These are phyloP conservation scores for Leptinotarsa juncta DNA, from an alignment of 2,888 invertebrate species.

Conservation along the genomic window DNA sequence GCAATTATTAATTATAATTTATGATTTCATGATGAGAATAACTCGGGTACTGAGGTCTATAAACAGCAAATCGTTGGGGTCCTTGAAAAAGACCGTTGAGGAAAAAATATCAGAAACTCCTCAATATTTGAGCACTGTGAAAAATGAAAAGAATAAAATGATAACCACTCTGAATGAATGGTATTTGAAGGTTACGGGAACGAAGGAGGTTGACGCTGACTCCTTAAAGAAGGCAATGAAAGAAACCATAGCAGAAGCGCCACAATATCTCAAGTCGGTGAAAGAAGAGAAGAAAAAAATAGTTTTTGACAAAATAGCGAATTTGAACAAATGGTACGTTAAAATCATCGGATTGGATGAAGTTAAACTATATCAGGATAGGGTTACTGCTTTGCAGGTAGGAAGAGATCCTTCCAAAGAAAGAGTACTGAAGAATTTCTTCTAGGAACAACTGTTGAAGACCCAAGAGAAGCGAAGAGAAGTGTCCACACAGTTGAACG, in stretches of 20 bases:
- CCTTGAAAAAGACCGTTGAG: conserved; percentile 48
- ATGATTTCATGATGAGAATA: conserved; percentile 5
- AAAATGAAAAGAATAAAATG: conserved; percentile 55
- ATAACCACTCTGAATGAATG: conserved; percentile 69
- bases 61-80: conserved; percentile 33
- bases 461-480: conserved; percentile 76
- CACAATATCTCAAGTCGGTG: conserved; percentile 50
- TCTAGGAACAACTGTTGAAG: conserved; percentile 72
- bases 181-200: conserved; percentile 81
- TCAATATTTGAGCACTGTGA: conserved; percentile 50
- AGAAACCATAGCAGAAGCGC: conserved; percentile 48
- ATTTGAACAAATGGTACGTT: conserved; percentile 74
- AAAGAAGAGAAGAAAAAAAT: conserved; percentile 55
- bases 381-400: conserved; percentile 78
- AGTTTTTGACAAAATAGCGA: conserved; percentile 65
- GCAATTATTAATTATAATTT: too few species aligned
- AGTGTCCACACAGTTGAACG: conserved; percentile 71
- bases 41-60: neutral
- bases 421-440: conserved; percentile 30
- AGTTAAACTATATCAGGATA: conserved; percentile 79
- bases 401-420: conserved; percentile 24
- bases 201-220: conserved; percentile 28
- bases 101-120: conserved; percentile 50
- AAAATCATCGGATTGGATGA: conserved; percentile 82
- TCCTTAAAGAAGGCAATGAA: conserved; percentile 49